Conservation (phyloP, 2,888 invertebrate genomes). For the Lepidochitona cinerea region DNA sequence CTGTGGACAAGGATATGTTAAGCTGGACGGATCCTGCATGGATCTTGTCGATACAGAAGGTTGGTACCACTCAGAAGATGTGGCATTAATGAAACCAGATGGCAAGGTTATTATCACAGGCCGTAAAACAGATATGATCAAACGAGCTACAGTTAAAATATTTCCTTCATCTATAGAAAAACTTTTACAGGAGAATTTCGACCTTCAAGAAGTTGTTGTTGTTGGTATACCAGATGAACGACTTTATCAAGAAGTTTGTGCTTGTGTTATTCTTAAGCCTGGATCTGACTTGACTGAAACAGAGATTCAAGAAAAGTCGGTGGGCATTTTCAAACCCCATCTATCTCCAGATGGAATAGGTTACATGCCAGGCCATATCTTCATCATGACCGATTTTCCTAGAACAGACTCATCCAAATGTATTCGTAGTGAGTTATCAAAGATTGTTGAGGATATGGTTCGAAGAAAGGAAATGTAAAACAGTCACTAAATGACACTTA, state of each 20-base stretch:
- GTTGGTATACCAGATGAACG: conserved; percentile 10
- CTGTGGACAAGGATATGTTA: neutral
- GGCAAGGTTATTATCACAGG: neutral
- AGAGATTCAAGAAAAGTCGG: neutral
- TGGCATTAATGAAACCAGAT: neutral
- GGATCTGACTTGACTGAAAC: neutral
- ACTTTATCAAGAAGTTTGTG: conserved; percentile 7
- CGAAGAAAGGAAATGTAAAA: too few species aligned
- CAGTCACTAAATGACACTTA: too few species aligned
- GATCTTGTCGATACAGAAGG: neutral
- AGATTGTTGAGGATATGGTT: too few species aligned
- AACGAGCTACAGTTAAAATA: conserved; percentile 7
- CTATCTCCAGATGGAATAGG: neutral
- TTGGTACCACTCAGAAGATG: conserved; percentile 12
- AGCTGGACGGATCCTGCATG: neutral
- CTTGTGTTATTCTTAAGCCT: conserved; percentile 1
- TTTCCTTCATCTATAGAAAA: neutral
- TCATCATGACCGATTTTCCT: neutral
- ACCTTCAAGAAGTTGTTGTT: neutral
- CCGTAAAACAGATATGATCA: conserved; percentile 7
- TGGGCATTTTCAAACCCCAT: neutral
- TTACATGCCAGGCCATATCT: conserved; percentile 1
- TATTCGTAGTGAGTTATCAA: too few species aligned
- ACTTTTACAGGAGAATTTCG: neutral
- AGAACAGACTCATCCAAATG: neutral